A percentile compares a stretch with the other conserved stretches of the same genome.
Evolutionary conservation across 1,140 invertebrate genomes (phyloP).

Genomic region (Anagrus nilaparvatae): DNA sequence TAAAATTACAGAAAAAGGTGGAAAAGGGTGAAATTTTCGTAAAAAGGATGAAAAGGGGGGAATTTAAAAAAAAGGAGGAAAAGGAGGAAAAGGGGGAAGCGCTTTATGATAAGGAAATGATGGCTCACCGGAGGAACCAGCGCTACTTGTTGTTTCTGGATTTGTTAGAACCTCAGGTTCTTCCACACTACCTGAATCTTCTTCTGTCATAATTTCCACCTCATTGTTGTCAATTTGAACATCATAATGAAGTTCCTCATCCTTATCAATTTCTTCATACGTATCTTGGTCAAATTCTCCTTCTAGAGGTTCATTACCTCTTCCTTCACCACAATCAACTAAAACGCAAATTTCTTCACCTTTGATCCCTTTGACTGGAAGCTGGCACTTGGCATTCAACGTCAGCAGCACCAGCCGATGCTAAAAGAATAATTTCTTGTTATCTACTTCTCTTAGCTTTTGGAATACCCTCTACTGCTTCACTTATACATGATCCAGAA

Average conservation of each 20-base stretch:
- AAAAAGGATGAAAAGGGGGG: too few species aligned
- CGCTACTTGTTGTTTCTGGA: conserved; percentile 48
- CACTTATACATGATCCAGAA: conserved; percentile 40
- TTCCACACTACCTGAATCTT: conserved; percentile 47
- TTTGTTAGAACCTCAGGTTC: conserved; percentile 28
- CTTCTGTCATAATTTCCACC: conserved; percentile 51
- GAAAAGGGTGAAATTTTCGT: too few species aligned
- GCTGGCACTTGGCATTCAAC: conserved; percentile 56
- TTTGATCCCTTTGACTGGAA: conserved; percentile 67
- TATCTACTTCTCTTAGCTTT: conserved; percentile 32
- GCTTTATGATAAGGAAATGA: too few species aligned
- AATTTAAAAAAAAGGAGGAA: too few species aligned
- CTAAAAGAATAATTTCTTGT: conserved; percentile 27
- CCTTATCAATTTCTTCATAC: conserved; percentile 46
- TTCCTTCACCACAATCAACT: conserved; percentile 51
- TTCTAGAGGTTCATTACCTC: conserved; percentile 42
- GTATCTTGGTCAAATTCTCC: conserved; percentile 47
- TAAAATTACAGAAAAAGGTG: too few species aligned
- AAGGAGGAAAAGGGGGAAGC: too few species aligned
- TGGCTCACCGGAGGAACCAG: conserved; percentile 40
- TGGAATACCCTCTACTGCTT: conserved; percentile 39
- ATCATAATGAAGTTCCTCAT: conserved; percentile 42
- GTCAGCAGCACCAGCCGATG: conserved; percentile 33
- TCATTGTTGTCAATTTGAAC: conserved; percentile 51
- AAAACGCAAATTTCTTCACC: conserved; percentile 64